Evolutionary conservation across 2,113 vertebrate species (phyloP).

Genomic region (Salvelinus namaycush): DNA sequence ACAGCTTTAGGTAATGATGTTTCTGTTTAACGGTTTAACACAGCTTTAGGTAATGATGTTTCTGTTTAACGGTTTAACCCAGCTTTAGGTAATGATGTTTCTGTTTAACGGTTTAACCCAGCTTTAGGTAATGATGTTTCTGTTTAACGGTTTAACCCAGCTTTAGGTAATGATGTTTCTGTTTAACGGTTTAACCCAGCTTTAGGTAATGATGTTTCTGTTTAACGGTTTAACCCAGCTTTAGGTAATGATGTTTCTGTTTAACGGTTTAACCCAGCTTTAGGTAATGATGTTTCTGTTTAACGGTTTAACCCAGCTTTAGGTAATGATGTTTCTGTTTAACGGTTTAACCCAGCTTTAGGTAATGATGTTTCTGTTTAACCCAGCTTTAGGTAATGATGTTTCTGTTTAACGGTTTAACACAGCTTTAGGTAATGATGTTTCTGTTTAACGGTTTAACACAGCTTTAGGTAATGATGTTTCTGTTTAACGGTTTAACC

Average conservation of each 20-base stretch:
- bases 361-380: neutral
- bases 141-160: neutral
- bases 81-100: neutral
- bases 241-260: slow-evolving; percentile 1
- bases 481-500: neutral
- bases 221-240: neutral
- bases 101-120: neutral
- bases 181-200: too few species aligned
- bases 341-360: too few species aligned
- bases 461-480: neutral
- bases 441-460: neutral
- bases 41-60: neutral
- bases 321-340: neutral
- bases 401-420: neutral
- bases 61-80: neutral
- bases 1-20: neutral
- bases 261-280: too few species aligned
- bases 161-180: neutral
- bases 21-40: neutral
- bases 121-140: neutral
- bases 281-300: neutral
- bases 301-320: neutral
- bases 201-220: neutral
- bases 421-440: neutral
- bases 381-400: neutral